Evolutionary conservation across 2,888 invertebrate genomes (phyloP), one percentile per base, ranked within the genome.

Genomic region (Eristalinus sepulchralis): DNA sequence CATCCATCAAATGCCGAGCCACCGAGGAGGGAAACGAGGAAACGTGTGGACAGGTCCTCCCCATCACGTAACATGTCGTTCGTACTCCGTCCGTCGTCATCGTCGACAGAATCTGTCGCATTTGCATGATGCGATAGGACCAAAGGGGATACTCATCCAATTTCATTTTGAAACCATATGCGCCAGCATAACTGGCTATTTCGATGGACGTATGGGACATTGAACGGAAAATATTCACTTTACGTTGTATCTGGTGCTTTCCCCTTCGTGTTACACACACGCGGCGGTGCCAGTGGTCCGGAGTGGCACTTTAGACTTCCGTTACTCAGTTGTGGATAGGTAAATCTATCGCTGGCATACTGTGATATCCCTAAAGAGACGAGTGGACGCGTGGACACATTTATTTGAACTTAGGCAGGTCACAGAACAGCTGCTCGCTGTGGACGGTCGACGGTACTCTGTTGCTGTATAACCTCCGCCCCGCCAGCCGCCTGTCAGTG

Each of bases 61-160:
- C 55, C 70, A 60, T 60, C 70, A 60, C 39, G 73, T 66, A 70
- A 64, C 66, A 73, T 68, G 62, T 59, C 39, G 71, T 36, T 66
- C 53, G 70, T 75, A 55, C 36, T 27, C 57, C 62, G 33, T 62
- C 57, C 55, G n/a, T 67, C 68, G 57, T 80, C 70, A 71, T 64
- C 77, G 66, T 75, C 77, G 77, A 70, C 57, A 36, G 67, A 67
- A 62, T 75, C 76, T 63, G 63, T 78, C 81, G 64, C 73, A 72
- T 81, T 85, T 81, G 77, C 85, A 81, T 81, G 77, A 81, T 77
- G 77, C 63, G 72, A 81, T 73, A 70, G 77, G 59, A 71, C 20
- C 72, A 34, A 79, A 39, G 31, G 73, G 77, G 64, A 81, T 78
- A 85, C 85, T 66, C 77, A 39, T 76, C 67, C 76, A 85, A 85